Conservation (phyloP, 2,113 vertebrate species). For the Morphnarchus princeps region DNA sequence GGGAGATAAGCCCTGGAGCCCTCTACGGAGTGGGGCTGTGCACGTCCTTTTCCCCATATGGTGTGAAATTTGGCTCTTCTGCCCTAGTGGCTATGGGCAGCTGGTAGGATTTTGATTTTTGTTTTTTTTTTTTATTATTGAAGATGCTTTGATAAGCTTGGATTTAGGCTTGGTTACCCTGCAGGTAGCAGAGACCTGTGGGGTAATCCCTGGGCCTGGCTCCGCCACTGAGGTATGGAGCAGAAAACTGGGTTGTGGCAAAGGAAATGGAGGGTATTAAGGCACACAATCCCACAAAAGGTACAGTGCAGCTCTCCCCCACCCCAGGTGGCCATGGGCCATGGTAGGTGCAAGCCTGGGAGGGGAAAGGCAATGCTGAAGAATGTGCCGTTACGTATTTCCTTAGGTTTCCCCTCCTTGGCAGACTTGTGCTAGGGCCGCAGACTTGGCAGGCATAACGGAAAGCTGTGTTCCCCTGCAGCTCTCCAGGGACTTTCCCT, state of each 20-base stretch:
- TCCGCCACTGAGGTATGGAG: background rate
- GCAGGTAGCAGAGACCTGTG: background rate
- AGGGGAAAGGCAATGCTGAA: background rate
- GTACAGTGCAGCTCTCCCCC: background rate
- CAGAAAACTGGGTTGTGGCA: background rate
- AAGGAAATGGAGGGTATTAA: background rate
- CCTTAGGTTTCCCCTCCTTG: conserved; percentile 23
- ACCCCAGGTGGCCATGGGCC: background rate
- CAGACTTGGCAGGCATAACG: background rate
- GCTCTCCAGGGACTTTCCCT: background rate
- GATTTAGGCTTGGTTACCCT: background rate
- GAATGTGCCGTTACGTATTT: background rate
- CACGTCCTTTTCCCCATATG: background rate
- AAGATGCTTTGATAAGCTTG: background rate
- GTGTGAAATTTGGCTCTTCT: background rate
- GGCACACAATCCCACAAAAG: background rate
- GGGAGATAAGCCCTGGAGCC: background rate
- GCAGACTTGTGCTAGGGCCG: background rate
- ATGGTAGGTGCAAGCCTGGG: background rate
- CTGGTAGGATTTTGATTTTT: background rate
- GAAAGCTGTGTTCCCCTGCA: background rate
- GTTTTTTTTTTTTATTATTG: background rate
- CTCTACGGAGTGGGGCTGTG: fast-evolving
- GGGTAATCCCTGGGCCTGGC: background rate
- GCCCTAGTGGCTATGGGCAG: background rate